These are phyloP conservation scores for Fragum sueziense DNA, from an alignment of 2,888 invertebrate genomes.

Conservation along the genomic window DNA sequence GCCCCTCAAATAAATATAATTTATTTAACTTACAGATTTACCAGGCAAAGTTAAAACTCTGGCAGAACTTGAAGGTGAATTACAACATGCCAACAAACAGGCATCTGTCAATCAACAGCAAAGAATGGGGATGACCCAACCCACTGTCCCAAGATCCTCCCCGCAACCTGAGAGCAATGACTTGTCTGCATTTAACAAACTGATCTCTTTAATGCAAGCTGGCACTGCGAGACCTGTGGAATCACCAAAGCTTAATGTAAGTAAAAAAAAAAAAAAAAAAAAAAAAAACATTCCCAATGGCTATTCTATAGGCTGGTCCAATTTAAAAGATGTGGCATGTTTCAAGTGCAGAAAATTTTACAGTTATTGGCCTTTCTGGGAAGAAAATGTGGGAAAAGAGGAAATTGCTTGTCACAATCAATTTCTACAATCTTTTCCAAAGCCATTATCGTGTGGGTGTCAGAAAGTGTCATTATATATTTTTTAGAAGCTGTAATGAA, in stretches of 20 bases:
- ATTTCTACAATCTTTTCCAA: too few species aligned
- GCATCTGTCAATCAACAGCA: conserved; percentile 27
- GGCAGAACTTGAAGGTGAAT: conserved; percentile 77
- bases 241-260: conserved; percentile 64
- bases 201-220: conserved; percentile 79
- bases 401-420: too few species aligned
- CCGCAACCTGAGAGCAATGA: conserved; percentile 65
- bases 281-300: too few species aligned
- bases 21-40: conserved; percentile 48
- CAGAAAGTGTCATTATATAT: too few species aligned
- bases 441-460: too few species aligned
- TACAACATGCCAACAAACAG: conserved; percentile 50
- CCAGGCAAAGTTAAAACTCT: conserved; percentile 75
- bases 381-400: too few species aligned
- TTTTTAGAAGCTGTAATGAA: too few species aligned
- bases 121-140: conserved; percentile 53
- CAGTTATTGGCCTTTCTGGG: too few species aligned
- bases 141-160: conserved; percentile 45
- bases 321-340: too few species aligned
- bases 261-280: too few species aligned
- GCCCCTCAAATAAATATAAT: conserved; percentile 15
- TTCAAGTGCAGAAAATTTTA: too few species aligned
- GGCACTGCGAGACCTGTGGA: conserved; percentile 73
- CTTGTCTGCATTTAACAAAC: conserved; percentile 80
- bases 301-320: too few species aligned